phyloP scores from a whole-genome alignment of 2,888 invertebrate species.

The Drosophila diplacantha region DNA sequence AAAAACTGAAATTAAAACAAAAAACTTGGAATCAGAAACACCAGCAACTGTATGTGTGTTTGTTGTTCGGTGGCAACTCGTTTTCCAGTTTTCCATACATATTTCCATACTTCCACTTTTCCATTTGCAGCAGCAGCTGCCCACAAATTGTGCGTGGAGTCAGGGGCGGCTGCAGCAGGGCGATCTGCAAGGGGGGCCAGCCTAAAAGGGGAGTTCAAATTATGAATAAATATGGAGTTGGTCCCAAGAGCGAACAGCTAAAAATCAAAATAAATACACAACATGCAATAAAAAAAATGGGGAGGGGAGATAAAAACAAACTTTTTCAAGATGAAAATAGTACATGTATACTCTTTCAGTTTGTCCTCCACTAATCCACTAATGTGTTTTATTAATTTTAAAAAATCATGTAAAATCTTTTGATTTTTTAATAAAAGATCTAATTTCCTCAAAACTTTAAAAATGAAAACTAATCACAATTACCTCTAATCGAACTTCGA shows the following conservation, averaged over 20 bases:
- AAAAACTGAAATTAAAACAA: constrained; percentile 71
- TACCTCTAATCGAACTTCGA: neutral
- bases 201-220: constrained; percentile 54
- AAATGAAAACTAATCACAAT: neutral
- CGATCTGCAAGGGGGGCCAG: neutral
- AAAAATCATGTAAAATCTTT: neutral
- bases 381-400: neutral
- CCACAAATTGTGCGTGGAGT: constrained; percentile 64
- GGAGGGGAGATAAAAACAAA: neutral
- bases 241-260: constrained; percentile 22
- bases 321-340: neutral
- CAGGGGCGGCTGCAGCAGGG: constrained; percentile 3
- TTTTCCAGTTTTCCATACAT: constrained; percentile 44
- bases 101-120: constrained; percentile 42
- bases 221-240: constrained; percentile 63
- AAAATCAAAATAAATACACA: constrained; percentile 66
- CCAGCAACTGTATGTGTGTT: constrained; percentile 36
- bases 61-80: constrained; percentile 50
- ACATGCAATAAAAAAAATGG: constrained; percentile 37
- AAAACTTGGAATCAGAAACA: constrained; percentile 54
- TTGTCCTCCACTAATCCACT: neutral
- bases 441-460: neutral
- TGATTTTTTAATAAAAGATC: neutral
- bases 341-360: constrained; percentile 14
- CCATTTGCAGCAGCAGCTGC: constrained; percentile 57